Percentiles rank a stretch among this genome's conserved stretches.
Conservation (phyloP, 1,140 invertebrate species). For the Lepidurus couesii region DNA sequence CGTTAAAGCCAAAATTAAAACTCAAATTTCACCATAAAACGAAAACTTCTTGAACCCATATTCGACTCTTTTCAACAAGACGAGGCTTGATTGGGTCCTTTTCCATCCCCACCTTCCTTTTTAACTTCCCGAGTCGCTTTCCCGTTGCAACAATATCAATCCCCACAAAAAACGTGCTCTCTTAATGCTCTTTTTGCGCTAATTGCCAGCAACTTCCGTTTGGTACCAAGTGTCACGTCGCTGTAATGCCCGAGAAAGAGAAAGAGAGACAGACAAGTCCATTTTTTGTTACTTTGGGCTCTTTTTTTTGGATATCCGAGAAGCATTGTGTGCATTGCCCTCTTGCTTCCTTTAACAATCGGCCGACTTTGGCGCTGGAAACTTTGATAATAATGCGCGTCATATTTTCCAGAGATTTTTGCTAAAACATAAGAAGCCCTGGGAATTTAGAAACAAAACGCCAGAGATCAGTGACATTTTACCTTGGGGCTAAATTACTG, state of each 20-base stretch:
- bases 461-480: no score
- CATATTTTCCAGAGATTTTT: not conserved
- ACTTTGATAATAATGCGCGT: not conserved
- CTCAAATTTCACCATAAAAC: no score
- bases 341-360: not conserved
- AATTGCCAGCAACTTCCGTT: conserved; percentile 15
- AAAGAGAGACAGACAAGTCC: not conserved
- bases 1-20: not conserved
- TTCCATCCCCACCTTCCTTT: not conserved
- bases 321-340: not conserved
- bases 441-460: no score
- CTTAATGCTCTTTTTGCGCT: not conserved
- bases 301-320: not conserved
- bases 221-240: conserved; percentile 8
- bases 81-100: not conserved
- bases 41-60: no score
- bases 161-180: not conserved
- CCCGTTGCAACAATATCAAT: not conserved
- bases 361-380: not conserved
- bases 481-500: no score
- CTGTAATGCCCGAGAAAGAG: conserved; percentile 14
- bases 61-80: no score
- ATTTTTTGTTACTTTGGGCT: no score
- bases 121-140: not conserved
- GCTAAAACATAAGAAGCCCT: no score